These are phyloP conservation scores for Athrips mouffetella DNA, from an alignment of 2,888 invertebrate species.

Conservation along the genomic window DNA sequence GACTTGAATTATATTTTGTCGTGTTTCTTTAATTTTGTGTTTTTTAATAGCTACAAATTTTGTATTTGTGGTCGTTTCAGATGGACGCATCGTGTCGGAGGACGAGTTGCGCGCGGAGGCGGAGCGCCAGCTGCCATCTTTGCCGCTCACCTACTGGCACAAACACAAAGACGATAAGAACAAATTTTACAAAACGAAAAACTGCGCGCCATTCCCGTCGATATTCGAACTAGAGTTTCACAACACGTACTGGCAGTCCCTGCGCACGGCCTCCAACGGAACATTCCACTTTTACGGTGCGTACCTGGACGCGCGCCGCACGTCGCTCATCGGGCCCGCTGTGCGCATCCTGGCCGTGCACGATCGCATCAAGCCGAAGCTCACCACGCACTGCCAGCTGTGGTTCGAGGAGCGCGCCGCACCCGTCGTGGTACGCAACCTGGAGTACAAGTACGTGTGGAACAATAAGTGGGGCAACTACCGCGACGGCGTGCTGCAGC, in stretches of 20 bases:
- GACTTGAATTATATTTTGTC: too few relatives aligned
- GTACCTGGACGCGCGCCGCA: slow-evolving; percentile 88
- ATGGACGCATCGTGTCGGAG: slow-evolving; percentile 76
- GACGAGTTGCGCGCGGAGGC: slow-evolving; percentile 87
- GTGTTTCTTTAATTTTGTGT: too few relatives aligned
- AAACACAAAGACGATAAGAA: slow-evolving; percentile 88
- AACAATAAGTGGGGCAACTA: slow-evolving; percentile 96
- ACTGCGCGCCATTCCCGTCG: slow-evolving; percentile 91
- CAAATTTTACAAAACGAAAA: slow-evolving; percentile 80
- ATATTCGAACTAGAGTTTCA: slow-evolving; percentile 95
- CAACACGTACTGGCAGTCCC: slow-evolving; percentile 95
- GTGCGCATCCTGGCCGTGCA: slow-evolving; percentile 93
- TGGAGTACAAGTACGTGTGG: slow-evolving; percentile 97
- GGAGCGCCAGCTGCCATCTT: slow-evolving; percentile 87
- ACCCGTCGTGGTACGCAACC: slow-evolving; percentile 87
- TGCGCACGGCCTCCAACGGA: slow-evolving; percentile 88
- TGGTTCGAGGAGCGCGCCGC: slow-evolving; percentile 92
- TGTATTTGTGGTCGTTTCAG: slow-evolving; percentile 20
- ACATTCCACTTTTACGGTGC: slow-evolving; percentile 94
- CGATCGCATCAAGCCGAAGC: slow-evolving; percentile 90
- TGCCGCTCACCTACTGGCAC: slow-evolving; percentile 92
- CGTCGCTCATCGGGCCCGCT: slow-evolving; percentile 89
- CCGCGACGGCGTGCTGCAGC: slow-evolving; percentile 93
- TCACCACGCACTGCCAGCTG: slow-evolving; percentile 90
- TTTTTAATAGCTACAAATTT: too few relatives aligned